Conservation (phyloP, 2,797 vertebrate genomes). For the Rhadinocentrus ornatus region DNA sequence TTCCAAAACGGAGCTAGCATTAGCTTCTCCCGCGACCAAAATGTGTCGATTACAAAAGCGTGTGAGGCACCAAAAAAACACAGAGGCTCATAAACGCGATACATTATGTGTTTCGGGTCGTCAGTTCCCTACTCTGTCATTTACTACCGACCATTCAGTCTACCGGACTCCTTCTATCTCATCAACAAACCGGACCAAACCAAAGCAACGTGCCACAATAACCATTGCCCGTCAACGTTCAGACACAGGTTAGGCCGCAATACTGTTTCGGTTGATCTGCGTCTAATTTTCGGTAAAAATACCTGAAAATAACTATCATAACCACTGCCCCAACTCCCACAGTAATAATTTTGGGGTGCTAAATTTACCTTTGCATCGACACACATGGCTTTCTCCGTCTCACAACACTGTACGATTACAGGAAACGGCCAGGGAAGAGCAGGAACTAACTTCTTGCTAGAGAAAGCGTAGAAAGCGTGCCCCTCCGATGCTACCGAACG, state of each 20-base stretch:
- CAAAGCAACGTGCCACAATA: constrained; percentile 89
- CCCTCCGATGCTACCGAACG: constrained; percentile 38
- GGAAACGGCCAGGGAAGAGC: constrained; percentile 88
- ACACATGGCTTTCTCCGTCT: constrained; percentile 91
- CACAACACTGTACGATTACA: constrained; percentile 89
- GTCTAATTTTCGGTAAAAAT: constrained; percentile 74
- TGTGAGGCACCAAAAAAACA: constrained; percentile 25
- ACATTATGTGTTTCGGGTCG: not conserved
- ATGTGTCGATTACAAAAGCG: constrained; percentile 62
- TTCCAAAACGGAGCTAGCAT: constrained; percentile 76
- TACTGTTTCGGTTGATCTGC: constrained; percentile 78
- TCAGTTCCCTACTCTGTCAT: constrained; percentile 55
- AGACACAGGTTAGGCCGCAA: constrained; percentile 84
- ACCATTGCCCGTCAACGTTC: constrained; percentile 82
- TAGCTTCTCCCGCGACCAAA: constrained; percentile 76
- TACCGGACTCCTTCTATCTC: constrained; percentile 80
- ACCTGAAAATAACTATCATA: constrained; percentile 70
- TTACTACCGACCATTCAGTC: constrained; percentile 68
- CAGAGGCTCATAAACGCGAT: constrained; percentile 14
- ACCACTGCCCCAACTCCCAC: constrained; percentile 66
- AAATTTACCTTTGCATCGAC: constrained; percentile 89
- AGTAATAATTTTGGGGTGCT: constrained; percentile 80
- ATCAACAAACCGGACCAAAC: constrained; percentile 89
- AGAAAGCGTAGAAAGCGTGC: constrained; percentile 71
- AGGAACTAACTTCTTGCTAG: constrained; percentile 87